Base-by-base conservation (phyloP, 1,140 invertebrate species). In the Zaprionus africanus region DNA sequence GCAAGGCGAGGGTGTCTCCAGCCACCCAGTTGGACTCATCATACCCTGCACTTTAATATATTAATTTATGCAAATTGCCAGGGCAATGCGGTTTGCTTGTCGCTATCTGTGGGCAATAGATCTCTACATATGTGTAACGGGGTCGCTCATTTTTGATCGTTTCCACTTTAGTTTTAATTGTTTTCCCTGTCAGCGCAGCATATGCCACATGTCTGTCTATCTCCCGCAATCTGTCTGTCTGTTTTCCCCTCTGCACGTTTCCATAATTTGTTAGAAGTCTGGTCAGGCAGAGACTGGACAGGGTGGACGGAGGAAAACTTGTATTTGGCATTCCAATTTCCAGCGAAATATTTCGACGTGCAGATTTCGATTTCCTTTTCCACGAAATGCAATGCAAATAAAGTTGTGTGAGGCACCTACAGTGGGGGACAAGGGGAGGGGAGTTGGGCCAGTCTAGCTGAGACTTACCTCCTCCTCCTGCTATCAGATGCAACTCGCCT, bases 141-240 rank as follows among this genome's bases (percentile, higher is more conserved):
- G 85, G 76, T 78, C 75, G 87, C 75, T 79, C 78, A 73, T 75
- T 91, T 91, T 91, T 91, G 88, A 91, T 91, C 88, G 88, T 91
- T 91, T 91, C 81, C 88, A 91, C 88, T 91, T 91, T 91, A 91
- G 77, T 81, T 91, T 91, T 91, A 91, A 91, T 91, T 91, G 88
- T 87, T 82, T 88, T 66, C 70, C 86, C 81, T 91, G 88, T 91
- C 83, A 91, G 76, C 87, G 46, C 65, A 46, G 58, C 69, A 70
- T 66, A 81, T 78, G 61, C 58, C 61, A 53, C 79, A 81, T 76
- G 77, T 66, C 46, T 71, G 58, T 41, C 53, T 31, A 28, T 9
- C 9, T 46, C 43, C 36, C 70, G 69, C 70, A 41, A 12, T 51
- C 36, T 49, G 28, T n/a, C 15, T 51, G n/a, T 24, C 54, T 70